Base-by-base conservation (phyloP, 1,140 invertebrate species). In the Alviniconcha marisindica region DNA sequence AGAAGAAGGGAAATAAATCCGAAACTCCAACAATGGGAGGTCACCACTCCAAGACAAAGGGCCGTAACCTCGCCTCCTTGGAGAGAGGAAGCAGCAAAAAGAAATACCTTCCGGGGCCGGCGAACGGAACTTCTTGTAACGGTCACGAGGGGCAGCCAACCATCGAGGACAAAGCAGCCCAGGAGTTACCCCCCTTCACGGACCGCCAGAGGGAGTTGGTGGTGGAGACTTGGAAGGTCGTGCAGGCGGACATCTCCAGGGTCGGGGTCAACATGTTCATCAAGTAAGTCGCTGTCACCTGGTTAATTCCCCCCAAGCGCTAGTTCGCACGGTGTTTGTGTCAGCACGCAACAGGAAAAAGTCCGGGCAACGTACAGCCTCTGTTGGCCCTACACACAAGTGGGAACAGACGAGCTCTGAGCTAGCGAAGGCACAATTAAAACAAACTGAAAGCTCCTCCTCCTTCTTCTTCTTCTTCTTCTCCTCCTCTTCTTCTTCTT, bases 221-320 rank as follows among this genome's bases (percentile, higher is more conserved):
- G 2, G 85, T 91, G 1, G 90, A 92, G 31, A 93, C 93, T 1
- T 94, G 94, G 94, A 94, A 94, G 73, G 85, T 92, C 15, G 88
- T 95, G 31, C 94, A 94, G 86, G 91, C 92, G 48, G 94, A 94
- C 83, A 94, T 95, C 36, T 93, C 94, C 15, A 92, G 92, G 86
- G 94, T 95, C 24, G 94, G 94, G 7, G 94, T 95, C 77, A 94
- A 94, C 77, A 94, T 94, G 54, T 94, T 94, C 84, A 94, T 94
- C 84, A 90, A 87, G 90, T 91, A 87, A 90, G 90, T 71, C 15
- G 7, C 15, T 48, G 44, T 48, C 44, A 48, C 18, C 7, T 48
- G 18, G 44, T 48, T n/a, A n/a, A n/a, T n/a, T n/a, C n/a, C n/a
- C n/a, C n/a, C n/a, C n/a, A n/a, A n/a, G n/a, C n/a, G n/a, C n/a